Evolutionary conservation across 2,113 vertebrate species (phyloP), one percentile per base, ranked within the genome.

Genomic region (Etia nguti): DNA sequence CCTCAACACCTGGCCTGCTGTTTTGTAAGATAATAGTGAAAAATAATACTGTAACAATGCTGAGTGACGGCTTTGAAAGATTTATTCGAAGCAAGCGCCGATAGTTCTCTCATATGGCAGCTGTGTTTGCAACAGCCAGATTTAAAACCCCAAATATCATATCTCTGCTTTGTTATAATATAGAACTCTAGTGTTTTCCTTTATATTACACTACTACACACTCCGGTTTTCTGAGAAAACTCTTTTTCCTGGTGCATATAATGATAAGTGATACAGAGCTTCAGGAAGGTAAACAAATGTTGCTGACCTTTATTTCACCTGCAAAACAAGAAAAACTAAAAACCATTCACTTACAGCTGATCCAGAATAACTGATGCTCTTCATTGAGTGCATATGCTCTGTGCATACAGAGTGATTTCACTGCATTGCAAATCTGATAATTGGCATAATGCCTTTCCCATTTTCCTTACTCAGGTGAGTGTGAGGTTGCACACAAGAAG

Each of bases 1-100:
- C 81, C 83, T 75, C 38, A 89, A 88, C 88, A 93, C 91, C 90
- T 92, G 89, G 79, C 56, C 82, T n/a, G 81, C 81, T 91, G 91
- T 82, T 91, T 80, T 80, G 79, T 84, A 65, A 85, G 93, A 94
- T 93, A 93, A 92, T 85, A 48, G 80, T 80, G 46, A 24, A 89
- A 84, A 88, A 84, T 90, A 88, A 92, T 80, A 77, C 88, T 60
- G 79, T 29, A 79, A 70, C 62, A 86, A 81, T 59, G 54, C 85
- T 15, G 77, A 88, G 90, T 11, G 81, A 84, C 60, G n/a, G 59
- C 82, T 70, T 79, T 88, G 50, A 80, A 82, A 80, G 82, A 85
- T 83, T 82, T 86, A 85, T 92, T 82, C 6, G 26, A 55, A 24
- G 48, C 24, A 36, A 88, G 79, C 24, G 15, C 57, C 3, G 34